Base-by-base conservation (phyloP, 2,797 vertebrate genomes). In the Manis crassicaudata region DNA sequence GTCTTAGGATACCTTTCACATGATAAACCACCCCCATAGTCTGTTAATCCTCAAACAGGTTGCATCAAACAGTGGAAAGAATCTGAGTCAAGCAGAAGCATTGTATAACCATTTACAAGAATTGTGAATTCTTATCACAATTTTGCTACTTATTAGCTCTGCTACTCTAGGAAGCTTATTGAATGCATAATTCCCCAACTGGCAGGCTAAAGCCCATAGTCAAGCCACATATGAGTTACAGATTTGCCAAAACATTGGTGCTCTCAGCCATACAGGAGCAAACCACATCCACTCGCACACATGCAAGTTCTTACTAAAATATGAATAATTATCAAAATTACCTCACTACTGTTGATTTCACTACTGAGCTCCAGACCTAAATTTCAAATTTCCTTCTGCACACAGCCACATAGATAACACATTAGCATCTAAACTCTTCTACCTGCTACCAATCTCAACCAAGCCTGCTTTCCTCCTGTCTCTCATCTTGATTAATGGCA, bases 31-130 rank as follows among this genome's bases (percentile, higher is more conserved):
- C 72, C 1, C 11, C 40, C 11, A 73, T 43, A 77, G 18, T 60
- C 18, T 60, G 11, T 54, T 67, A 56, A 62, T 76, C 29, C 10
- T 37, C 94, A 91, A 89, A 67, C 29, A 84, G 2, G 3, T 10
- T 75, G 73, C 27, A 72, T 92, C 32, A 91, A 86, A 40, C 9
- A 79, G 20, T 37, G n/a, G 35, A 92, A 72, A 77, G 5, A 95
- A 73, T 90, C 32, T 77, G n/a, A 96, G 35, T 75, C 56, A 95
- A 94, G 21, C 3, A 83, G 52, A 94, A 90, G 12, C 46, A 46
- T 12, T 46, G 46, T 46, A 46, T 46, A 46, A 46, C 46, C 46
- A 12, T 46, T 46, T 46, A 12, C 46, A 46, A 46, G 46, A 46
- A 46, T 46, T 46, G 46, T 62, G 11, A 90, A 87, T 72, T 94